Evolutionary conservation across 2,888 invertebrate genomes (phyloP).

Genomic region (Amphimallon solstitiale): DNA sequence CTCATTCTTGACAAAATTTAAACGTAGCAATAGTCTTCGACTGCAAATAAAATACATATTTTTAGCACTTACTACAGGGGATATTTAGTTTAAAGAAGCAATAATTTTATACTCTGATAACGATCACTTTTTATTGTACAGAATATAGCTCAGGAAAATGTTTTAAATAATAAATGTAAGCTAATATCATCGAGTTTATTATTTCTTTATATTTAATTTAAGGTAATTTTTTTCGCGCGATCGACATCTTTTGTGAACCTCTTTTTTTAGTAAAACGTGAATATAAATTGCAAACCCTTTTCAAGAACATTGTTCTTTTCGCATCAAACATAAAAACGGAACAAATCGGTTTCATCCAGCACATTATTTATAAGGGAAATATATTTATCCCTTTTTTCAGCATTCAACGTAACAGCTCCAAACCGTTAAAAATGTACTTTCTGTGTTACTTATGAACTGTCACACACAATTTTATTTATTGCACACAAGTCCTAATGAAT

Average conservation of each 20-base stretch:
- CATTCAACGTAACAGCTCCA: not conserved
- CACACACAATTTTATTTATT: constrained; percentile 4
- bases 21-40: too few species aligned
- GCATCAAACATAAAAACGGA: not conserved
- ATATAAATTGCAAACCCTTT: constrained; percentile 11
- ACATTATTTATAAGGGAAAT: constrained; percentile 1
- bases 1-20: too few species aligned
- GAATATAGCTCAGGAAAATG: too few species aligned
- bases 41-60: too few species aligned
- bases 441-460: constrained; percentile 1
- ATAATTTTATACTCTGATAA: too few species aligned
- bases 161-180: too few species aligned
- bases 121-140: too few species aligned
- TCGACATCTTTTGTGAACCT: not conserved
- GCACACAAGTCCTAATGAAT: not conserved
- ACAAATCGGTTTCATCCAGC: constrained; percentile 4
- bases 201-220: too few species aligned
- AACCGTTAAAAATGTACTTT: constrained; percentile 8
- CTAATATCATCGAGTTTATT: too few species aligned
- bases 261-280: not conserved
- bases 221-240: too few species aligned
- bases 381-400: not conserved
- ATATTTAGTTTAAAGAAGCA: too few species aligned
- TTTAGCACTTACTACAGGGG: too few species aligned
- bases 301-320: not conserved